A percentile compares a stretch with the other conserved stretches of the same genome.
phyloP scores from a whole-genome alignment of 2,113 vertebrate genomes.

The Xenopus borealis region DNA sequence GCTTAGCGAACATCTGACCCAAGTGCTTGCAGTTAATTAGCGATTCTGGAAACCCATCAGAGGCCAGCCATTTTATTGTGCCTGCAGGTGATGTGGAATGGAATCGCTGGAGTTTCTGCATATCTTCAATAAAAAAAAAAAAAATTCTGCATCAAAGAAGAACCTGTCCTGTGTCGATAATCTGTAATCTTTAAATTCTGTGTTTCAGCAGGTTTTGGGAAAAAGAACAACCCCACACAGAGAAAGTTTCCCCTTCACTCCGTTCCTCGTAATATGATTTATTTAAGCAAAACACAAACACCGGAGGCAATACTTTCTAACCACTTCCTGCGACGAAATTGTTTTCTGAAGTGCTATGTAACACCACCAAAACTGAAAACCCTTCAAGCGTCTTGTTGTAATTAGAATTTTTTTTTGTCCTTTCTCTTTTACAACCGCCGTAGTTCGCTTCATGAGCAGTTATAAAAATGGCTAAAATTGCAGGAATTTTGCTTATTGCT shows the following conservation, averaged over 20 bases:
- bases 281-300: slow-evolving; percentile 24
- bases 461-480: slow-evolving; percentile 1
- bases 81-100: slow-evolving; percentile 38
- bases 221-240: background rate
- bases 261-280: slow-evolving; percentile 22
- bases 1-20: slow-evolving; percentile 37
- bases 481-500: slow-evolving; percentile 1
- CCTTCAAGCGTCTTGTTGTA: slow-evolving; percentile 11
- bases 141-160: slow-evolving; percentile 27
- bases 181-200: slow-evolving; percentile 28
- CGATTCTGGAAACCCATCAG: slow-evolving; percentile 37
- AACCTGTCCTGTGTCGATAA: slow-evolving; percentile 13
- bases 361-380: background rate
- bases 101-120: slow-evolving; percentile 31
- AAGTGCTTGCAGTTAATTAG: slow-evolving; percentile 39
- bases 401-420: slow-evolving; percentile 14
- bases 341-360: slow-evolving; percentile 14
- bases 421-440: slow-evolving; percentile 4
- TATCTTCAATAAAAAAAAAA: slow-evolving; percentile 17
- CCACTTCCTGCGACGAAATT: slow-evolving; percentile 16
- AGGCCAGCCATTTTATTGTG: slow-evolving; percentile 16
- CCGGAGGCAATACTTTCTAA: slow-evolving; percentile 17
- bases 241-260: slow-evolving; percentile 2
- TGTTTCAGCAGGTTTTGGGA: slow-evolving; percentile 6
- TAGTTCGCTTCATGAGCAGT: background rate